Evolutionary conservation across 1,140 invertebrate genomes (phyloP), one percentile per base, ranked within the genome.

Genomic region (Atta cephalotes): DNA sequence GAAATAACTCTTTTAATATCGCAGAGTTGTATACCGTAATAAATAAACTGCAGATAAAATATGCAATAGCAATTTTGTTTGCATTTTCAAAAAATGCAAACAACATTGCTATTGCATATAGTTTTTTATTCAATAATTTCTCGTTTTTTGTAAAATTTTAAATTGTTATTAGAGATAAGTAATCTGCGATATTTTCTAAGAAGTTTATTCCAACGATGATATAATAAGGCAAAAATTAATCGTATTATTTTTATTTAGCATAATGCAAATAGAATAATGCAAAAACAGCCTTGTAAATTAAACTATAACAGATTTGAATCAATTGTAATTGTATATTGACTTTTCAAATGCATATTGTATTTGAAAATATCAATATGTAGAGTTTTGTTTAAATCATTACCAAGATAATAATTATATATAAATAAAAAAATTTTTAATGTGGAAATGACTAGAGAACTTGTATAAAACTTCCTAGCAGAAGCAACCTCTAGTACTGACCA

Each of bases 21-120:
- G 70, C 70, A 51, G 70, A 76, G n/a, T 84, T 84, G 74, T 84
- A 76, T 84, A 84, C 28, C 2, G 39, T 31, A 58, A 81, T 7
- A 16, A 81, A 49, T 35, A 35, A 53, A 28, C 10, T 39, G 31
- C 7, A 53, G 35, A 71, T 80, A 56, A 45, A 45, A 60, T 3
- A 10, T 28, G 31, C 12, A 28, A 31, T 31, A 66, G 14, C 28
- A 7, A 25, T 45, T 7, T 51, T 66, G 25, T 66, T 79, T 79
- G 45, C 77, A 79, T 66, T 66, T 53, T 28, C 9, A 49, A 51
- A 66, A 79, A 6, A 39, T 31, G 28, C 2, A 65, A 39, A 39
- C 35, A 39, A 39, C 0, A 39, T 39, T 39, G 35, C 35, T 39
- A 39, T 39, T 39, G 35, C 35, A 39, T 39, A 45, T 12, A 45